These are phyloP conservation scores for Ailurus styani DNA, from an alignment of 2,113 vertebrate genomes.

Conservation along the genomic window DNA sequence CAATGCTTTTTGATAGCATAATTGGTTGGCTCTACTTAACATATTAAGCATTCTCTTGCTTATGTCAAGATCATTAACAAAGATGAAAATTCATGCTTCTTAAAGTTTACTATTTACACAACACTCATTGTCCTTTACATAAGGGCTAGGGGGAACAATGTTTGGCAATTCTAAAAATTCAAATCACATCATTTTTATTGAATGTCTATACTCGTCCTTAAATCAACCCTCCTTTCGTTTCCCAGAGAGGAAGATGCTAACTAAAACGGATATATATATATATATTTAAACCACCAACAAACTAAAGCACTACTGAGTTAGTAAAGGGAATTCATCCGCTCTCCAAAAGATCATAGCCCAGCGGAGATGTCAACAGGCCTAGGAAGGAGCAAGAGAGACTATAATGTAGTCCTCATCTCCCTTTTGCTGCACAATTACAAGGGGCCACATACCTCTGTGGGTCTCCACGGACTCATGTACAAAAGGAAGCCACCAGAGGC, in stretches of 20 bases:
- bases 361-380: accelerated
- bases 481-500: not conserved
- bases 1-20: conserved; percentile 47
- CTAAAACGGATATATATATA: conserved; percentile 41
- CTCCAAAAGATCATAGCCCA: not conserved
- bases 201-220: conserved; percentile 62
- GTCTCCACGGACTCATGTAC: not conserved
- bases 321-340: not conserved
- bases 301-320: not conserved
- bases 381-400: not conserved
- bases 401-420: not conserved
- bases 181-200: conserved; percentile 73
- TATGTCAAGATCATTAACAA: conserved; percentile 73
- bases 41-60: conserved; percentile 68
- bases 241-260: conserved; percentile 69
- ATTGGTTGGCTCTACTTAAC: conserved; percentile 50
- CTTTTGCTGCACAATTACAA: not conserved
- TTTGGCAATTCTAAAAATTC: conserved; percentile 63
- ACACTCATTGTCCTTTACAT: conserved; percentile 73
- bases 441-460: not conserved
- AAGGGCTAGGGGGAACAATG: not conserved
- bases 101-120: conserved; percentile 79
- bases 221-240: conserved; percentile 69
- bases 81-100: conserved; percentile 78
- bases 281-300: not conserved